Evolutionary conservation across 2,113 vertebrate genomes (phyloP), one percentile per base, ranked within the genome.

Genomic region (Budorcas taxicolor): DNA sequence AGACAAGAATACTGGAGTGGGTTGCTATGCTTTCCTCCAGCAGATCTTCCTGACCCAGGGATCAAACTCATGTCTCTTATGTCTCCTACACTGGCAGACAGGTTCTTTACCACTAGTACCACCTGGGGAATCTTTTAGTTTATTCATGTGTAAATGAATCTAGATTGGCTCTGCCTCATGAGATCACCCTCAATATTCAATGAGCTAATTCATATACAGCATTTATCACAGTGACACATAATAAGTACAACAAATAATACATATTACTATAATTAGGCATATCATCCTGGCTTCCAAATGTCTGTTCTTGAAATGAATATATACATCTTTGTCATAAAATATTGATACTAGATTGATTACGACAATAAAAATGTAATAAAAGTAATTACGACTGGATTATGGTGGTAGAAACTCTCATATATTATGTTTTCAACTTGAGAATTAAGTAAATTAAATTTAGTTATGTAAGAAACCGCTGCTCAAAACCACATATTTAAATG

Each of bases 371-470:
- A 50, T 15, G n/a, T 31, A 90, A 74, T 78, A 64, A 74, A 93
- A 74, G 23, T 19, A 97, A 92, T 90, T 81, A 60, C 1, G 64
- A 76, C 23, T 76, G 40, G 40, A 43, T 74, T 40, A 25, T 45
- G 9, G 31, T 94, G 74, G 12, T 57, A 74, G 50, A 92, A 95
- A 55, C 15, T 57, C 16, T 78, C 36, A 23, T 27, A 89, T 21
- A 89, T 33, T 82, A 64, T 60, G 11, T 15, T 84, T 96, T 82
- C 91, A n/a, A 9, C 71, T 94, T 94, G 13, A 83, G 9, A 95
- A 92, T 60, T 95, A 94, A 92, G 64, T 36, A 29, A 93, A 89
- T 43, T 90, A 27, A 88, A 58, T 87, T 96, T 83, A 87, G 27
- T 90, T 60, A 36, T 33, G 6, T 83, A 50, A 89, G 62, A 94